These are phyloP conservation scores for Chrysolina oricalcia DNA, from an alignment of 2,888 invertebrate genomes.

Conservation along the genomic window DNA sequence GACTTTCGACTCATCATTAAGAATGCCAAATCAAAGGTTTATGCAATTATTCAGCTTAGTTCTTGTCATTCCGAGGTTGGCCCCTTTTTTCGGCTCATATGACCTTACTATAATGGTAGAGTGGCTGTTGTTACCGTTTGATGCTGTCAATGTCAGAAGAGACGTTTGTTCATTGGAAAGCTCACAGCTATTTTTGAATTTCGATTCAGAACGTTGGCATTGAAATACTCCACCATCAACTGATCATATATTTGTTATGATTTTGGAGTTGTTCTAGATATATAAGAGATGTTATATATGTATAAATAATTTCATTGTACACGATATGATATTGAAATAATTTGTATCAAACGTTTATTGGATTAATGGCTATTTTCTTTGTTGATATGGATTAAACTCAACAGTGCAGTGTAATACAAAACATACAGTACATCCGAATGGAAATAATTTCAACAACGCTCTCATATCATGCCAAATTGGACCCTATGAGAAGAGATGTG, in stretches of 20 bases:
- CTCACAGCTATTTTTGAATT: neutral
- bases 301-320: slow-evolving; percentile 37
- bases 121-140: no score
- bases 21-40: no score
- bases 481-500: no score
- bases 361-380: neutral
- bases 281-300: slow-evolving; percentile 41
- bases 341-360: neutral
- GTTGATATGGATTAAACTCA: no score
- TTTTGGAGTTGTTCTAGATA: slow-evolving; percentile 26
- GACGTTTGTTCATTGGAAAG: neutral
- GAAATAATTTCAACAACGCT: no score
- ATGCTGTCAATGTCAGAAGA: neutral
- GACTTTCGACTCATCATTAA: no score
- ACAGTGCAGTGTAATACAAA: neutral
- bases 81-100: no score
- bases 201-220: slow-evolving; percentile 37
- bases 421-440: neutral
- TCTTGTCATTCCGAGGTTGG: no score
- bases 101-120: no score
- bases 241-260: slow-evolving; percentile 31
- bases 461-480: no score
- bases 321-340: slow-evolving; percentile 25
- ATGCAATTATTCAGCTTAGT: no score
- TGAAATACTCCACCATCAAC: slow-evolving; percentile 43